These are phyloP conservation scores for Trichoplax adhaerens DNA, from an alignment of 37 sponge, comb jelly and placozoan genomes.

Conservation along the genomic window DNA sequence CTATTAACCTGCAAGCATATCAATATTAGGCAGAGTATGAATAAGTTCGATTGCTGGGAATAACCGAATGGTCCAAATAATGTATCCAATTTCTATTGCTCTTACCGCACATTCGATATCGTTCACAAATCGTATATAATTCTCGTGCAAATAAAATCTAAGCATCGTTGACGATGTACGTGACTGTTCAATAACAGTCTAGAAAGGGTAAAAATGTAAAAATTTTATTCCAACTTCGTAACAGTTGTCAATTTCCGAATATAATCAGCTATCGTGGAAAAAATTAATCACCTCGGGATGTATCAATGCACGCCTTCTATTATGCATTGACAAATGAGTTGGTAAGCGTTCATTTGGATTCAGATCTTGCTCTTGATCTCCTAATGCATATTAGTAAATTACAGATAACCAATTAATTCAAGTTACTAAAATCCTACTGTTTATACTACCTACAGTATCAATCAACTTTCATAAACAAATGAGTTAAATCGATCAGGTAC, in stretches of 20 bases:
- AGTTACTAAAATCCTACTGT: too few species aligned
- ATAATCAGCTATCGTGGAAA: neutral
- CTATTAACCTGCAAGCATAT: constrained; percentile 8
- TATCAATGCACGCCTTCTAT: constrained; percentile 26
- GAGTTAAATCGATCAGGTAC: neutral
- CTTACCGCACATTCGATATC: constrained; percentile 49
- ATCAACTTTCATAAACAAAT: too few species aligned
- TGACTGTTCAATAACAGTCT: constrained; percentile 49
- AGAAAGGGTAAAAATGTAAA: neutral
- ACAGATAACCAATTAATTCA: too few species aligned
- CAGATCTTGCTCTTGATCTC: neutral
- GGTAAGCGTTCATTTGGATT: constrained; percentile 13
- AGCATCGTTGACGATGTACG: constrained; percentile 42
- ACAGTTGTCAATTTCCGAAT: neutral
- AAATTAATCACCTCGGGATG: constrained; percentile 34
- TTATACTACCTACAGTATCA: too few species aligned
- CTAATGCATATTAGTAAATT: neutral
- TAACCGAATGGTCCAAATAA: too few species aligned
- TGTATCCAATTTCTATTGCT: too few species aligned
- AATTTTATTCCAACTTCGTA: too few species aligned
- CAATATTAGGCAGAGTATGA: too few species aligned
- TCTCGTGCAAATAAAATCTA: constrained; percentile 56
- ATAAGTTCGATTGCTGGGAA: too few species aligned
- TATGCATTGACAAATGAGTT: constrained; percentile 20
- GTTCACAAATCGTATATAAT: constrained; percentile 38